phyloP scores from a whole-genome alignment of 2,888 invertebrate species.

The Xestoiulus laeticollis region DNA sequence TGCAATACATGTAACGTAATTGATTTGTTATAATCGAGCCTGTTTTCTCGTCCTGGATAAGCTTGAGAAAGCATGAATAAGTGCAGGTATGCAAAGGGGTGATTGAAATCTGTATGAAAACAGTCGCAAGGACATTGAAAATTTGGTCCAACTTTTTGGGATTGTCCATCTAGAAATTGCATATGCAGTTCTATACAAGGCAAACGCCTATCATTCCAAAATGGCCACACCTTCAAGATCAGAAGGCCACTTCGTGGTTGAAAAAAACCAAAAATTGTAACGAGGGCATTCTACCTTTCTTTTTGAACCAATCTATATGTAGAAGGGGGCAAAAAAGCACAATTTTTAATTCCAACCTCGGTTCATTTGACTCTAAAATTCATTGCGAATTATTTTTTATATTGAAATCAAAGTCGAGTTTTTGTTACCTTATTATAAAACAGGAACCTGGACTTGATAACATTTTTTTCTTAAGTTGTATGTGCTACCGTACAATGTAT shows the following conservation, averaged over 20 bases:
- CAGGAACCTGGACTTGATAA: conserved; percentile 8
- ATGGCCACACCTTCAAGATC: not conserved
- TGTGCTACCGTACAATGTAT: conserved; percentile 12
- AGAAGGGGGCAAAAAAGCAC: not conserved
- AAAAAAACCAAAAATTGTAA: not conserved
- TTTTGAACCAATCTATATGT: not conserved
- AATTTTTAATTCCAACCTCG: not conserved
- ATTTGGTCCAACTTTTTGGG: not conserved
- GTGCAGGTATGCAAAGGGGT: not conserved
- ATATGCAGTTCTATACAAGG: not conserved
- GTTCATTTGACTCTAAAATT: conserved; percentile 10
- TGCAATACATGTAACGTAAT: not conserved
- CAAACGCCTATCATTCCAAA: conserved; percentile 1
- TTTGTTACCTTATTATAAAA: not conserved
- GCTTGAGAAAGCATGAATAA: not conserved
- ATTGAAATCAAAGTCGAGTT: not conserved
- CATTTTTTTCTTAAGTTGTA: not conserved
- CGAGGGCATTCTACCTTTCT: conserved; percentile 10
- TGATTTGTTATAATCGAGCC: not conserved
- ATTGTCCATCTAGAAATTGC: not conserved
- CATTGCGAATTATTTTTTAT: not conserved
- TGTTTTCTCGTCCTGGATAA: not conserved
- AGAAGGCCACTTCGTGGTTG: not conserved
- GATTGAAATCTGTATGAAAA: not conserved
- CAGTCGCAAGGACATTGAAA: conserved; percentile 3